Evolutionary conservation across 2,888 invertebrate genomes (phyloP), one percentile per base, ranked within the genome.

Genomic region (Blastobasis lacticolella): DNA sequence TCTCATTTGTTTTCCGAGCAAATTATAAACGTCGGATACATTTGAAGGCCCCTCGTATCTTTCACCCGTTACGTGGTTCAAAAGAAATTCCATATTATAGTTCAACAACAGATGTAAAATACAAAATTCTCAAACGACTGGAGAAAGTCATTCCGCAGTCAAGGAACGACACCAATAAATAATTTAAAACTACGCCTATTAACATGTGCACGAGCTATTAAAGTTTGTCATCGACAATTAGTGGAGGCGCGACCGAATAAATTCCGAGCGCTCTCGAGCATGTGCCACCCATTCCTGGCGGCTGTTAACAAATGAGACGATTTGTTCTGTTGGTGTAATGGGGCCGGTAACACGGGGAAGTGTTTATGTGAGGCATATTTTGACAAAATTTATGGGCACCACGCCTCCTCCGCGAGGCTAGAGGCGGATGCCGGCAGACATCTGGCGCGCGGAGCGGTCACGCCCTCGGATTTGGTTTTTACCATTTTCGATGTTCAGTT

Each of bases 301-400:
- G 76, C 76, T 82, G 86, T 87, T 87, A 87, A 87, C 87, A 87
- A 88, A 88, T 88, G 85, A 84, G 78, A 75, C 82, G 78, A 86
- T 87, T 84, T 81, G 84, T 85, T 81, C 86, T 88, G 86, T 88
- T 87, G 85, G 86, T 86, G 82, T 87, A 87, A 86, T 83, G 78
- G 82, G 76, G 81, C 68, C 72, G 71, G 64, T 42, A 10, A 9
- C 66, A 76, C 81, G 82, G 83, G 85, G 86, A 86, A 84, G 83
- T 86, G 84, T 83, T 84, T 80, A 75, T 73, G 79, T 81, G 77
- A 69, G 79, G 81, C 75, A 81, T 88, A 88, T 87, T 88, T 88
- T 88, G 88, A 88, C 86, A 75, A 85, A 84, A 89, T 89, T 89
- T 89, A 89, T 89, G 81, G 72, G 78, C 64, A 78, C 87, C 88